Percentiles rank a stretch among this genome's conserved stretches.
Conservation (phyloP, 1,140 invertebrate genomes). For the Eupristina koningsbergeri region DNA sequence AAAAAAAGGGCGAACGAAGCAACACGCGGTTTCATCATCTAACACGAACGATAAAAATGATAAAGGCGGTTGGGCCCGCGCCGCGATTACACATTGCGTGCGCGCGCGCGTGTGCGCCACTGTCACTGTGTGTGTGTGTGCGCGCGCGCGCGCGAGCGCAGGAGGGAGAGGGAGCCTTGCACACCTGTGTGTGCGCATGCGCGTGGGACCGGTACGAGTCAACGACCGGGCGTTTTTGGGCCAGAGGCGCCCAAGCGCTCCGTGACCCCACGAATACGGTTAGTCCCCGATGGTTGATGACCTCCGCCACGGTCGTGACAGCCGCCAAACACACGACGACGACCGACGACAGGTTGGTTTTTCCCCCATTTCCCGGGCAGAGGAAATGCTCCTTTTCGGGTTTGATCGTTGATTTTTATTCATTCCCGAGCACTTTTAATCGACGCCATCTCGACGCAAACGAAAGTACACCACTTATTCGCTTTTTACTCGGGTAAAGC, state of each 20-base stretch:
- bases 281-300: background rate
- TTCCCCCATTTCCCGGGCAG: background rate
- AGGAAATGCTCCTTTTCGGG: background rate
- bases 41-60: background rate
- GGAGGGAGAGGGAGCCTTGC: too few relatives aligned
- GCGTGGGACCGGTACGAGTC: background rate
- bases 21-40: background rate
- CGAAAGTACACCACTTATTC: too few relatives aligned
- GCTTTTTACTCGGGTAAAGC: background rate
- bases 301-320: background rate
- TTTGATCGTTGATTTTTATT: background rate
- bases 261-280: too few relatives aligned
- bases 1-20: background rate
- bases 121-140: too few relatives aligned
- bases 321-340: too few relatives aligned
- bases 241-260: background rate
- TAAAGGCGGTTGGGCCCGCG: background rate
- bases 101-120: too few relatives aligned
- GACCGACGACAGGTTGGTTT: background rate
- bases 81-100: background rate
- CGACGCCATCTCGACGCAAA: background rate
- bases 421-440: background rate
- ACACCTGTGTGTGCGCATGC: background rate
- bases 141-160: too few relatives aligned
- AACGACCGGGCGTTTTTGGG: slow-evolving; percentile 40